phyloP scores from a whole-genome alignment of 2,113 vertebrate genomes.

The Cichladusa arquata region DNA sequence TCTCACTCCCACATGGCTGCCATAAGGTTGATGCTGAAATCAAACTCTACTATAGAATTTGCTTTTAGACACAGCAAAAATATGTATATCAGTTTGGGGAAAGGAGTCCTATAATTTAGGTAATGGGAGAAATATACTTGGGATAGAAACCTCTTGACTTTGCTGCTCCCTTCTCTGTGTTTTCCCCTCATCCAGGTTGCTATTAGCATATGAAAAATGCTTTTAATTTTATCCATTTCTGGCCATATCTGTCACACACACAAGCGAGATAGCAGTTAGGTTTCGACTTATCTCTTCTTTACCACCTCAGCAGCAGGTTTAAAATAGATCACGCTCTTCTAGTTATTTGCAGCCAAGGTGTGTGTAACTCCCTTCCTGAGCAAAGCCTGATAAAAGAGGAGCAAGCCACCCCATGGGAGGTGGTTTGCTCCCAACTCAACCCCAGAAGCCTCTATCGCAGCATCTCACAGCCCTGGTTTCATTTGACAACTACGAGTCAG shows the following conservation, averaged over 20 bases:
- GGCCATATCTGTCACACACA: conserved; percentile 66
- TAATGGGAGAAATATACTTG: conserved; percentile 45
- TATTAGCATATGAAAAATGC: conserved; percentile 69
- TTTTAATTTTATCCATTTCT: conserved; percentile 70
- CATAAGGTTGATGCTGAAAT: conserved; percentile 57
- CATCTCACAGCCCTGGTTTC: background rate
- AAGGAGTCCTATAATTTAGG: background rate
- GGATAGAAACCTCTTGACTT: conserved; percentile 56
- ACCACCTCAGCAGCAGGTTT: conserved; percentile 72
- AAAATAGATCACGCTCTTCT: conserved; percentile 65
- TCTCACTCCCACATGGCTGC: conserved; percentile 50
- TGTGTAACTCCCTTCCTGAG: conserved; percentile 15
- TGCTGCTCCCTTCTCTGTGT: background rate
- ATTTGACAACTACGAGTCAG: background rate
- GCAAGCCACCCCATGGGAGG: background rate
- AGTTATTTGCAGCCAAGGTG: conserved; percentile 72
- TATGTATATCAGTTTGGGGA: conserved; percentile 33
- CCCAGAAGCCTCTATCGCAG: background rate
- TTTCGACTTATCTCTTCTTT: conserved; percentile 72
- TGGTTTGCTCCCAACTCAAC: background rate
- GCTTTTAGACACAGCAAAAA: conserved; percentile 34
- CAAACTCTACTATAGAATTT: conserved; percentile 53
- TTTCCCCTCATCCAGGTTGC: conserved; percentile 34
- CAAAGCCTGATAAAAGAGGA: conserved; percentile 31
- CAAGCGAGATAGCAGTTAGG: conserved; percentile 52